Conservation (phyloP, 1,140 invertebrate genomes). For the Drosophila sulfurigaster region DNA sequence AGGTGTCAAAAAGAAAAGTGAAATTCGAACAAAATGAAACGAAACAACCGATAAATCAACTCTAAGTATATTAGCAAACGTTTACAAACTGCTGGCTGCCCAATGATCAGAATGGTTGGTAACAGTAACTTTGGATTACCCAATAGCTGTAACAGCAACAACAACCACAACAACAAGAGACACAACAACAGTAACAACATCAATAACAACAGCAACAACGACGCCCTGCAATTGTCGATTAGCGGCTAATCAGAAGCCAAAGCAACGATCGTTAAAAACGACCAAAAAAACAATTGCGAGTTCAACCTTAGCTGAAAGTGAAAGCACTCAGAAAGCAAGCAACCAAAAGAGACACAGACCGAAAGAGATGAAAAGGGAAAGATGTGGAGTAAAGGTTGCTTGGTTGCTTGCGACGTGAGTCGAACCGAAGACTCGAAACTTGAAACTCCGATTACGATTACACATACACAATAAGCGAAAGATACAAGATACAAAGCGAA, state of each 20-base stretch:
- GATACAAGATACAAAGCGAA: conserved; percentile 28
- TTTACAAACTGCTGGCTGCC: conserved; percentile 7
- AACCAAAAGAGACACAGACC: not conserved
- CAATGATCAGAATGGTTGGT: conserved; percentile 37
- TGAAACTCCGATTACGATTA: conserved; percentile 50
- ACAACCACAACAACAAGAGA: conserved; percentile 16
- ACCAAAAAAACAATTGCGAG: conserved; percentile 68
- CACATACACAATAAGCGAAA: conserved; percentile 33
- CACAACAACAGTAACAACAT: conserved; percentile 2
- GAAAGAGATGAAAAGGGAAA: conserved; percentile 34
- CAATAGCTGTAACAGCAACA: conserved; percentile 36
- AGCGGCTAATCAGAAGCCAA: conserved; percentile 66
- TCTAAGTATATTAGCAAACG: conserved; percentile 14
- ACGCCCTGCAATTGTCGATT: conserved; percentile 48
- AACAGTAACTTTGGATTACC: conserved; percentile 34
- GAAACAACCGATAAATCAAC: conserved; percentile 40
- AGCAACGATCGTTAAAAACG: conserved; percentile 46
- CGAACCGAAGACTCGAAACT: conserved; percentile 34
- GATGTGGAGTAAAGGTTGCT: conserved; percentile 63
- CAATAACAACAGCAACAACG: conserved; percentile 20
- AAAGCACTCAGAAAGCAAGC: conserved; percentile 50
- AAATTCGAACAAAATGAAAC: conserved; percentile 46
- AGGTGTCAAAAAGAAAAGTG: conserved; percentile 76
- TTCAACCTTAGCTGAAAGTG: conserved; percentile 70
- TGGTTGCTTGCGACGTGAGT: conserved; percentile 32